Percentiles rank a stretch among this genome's conserved stretches.
These are phyloP conservation scores for Oryzias celebensis DNA, from an alignment of 2,113 vertebrate species.

Conservation along the genomic window DNA sequence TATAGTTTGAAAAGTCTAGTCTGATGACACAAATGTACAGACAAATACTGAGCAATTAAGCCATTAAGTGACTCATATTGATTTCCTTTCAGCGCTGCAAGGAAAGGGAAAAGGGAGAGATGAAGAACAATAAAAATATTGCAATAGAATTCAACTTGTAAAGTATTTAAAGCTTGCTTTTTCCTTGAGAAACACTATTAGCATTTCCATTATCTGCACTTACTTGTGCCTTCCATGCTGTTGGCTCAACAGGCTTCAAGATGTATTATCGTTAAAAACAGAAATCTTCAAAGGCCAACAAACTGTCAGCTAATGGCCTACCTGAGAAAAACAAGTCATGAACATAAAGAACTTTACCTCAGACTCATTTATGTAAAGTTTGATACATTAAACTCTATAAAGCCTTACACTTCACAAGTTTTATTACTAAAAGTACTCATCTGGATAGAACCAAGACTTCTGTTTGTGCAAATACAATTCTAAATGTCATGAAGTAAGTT, in stretches of 20 bases:
- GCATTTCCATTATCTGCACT: constrained; percentile 8
- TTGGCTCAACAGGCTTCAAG: constrained; percentile 14
- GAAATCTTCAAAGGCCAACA: constrained; percentile 10
- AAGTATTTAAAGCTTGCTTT: constrained; percentile 1
- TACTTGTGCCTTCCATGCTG: constrained; percentile 10
- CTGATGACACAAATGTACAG: too few relatives aligned
- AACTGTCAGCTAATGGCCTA: constrained; percentile 12
- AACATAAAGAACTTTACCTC: neutral
- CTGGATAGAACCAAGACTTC: too few relatives aligned
- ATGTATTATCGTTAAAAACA: constrained; percentile 13
- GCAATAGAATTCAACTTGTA: neutral
- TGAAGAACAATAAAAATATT: neutral
- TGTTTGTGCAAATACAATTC: neutral
- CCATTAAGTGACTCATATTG: constrained; percentile 10
- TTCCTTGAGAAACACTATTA: constrained; percentile 4
- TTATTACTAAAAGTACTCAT: too few relatives aligned
- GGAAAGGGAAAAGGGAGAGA: neutral
- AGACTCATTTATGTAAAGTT: constrained; percentile 4
- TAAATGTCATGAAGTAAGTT: neutral
- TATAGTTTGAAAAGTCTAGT: neutral
- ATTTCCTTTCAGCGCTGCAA: neutral
- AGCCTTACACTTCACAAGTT: too few relatives aligned
- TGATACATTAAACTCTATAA: too few relatives aligned
- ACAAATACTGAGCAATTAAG: constrained; percentile 2
- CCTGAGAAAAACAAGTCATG: constrained; percentile 1